phyloP scores from a whole-genome alignment of 2,888 invertebrate species.

The Heteromyza rotundicornis region DNA sequence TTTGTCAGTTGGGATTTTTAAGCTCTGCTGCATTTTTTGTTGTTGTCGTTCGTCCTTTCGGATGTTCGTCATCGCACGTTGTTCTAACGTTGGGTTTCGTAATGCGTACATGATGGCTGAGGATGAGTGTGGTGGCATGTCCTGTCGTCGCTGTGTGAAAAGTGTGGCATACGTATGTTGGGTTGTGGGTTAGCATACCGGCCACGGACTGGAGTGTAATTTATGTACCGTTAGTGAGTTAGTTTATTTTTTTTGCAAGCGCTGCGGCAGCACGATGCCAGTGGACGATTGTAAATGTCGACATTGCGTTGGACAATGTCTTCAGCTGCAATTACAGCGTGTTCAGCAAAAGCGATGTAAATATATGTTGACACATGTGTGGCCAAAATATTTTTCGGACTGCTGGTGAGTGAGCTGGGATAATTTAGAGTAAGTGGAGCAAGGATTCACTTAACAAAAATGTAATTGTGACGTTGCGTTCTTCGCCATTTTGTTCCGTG shows the following conservation, averaged over 20 bases:
- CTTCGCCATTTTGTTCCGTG: background rate
- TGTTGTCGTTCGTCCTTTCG: conserved; percentile 21
- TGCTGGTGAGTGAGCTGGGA: background rate
- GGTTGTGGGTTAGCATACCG: no score
- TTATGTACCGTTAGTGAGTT: conserved; percentile 52
- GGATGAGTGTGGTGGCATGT: background rate
- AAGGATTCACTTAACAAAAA: background rate
- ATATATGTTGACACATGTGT: conserved; percentile 50
- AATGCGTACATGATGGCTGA: background rate
- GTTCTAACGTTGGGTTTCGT: background rate
- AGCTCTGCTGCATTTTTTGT: conserved; percentile 19
- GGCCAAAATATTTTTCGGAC: conserved; percentile 16
- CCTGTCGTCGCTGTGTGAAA: conserved; percentile 51
- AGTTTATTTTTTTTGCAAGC: conserved; percentile 43
- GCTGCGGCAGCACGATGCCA: conserved; percentile 6
- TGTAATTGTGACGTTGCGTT: background rate
- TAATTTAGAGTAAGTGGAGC: no score
- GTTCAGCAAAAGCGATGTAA: conserved; percentile 46
- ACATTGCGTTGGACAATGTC: conserved; percentile 48
- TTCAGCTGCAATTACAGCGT: conserved; percentile 54
- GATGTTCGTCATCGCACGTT: background rate
- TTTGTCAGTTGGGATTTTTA: conserved; percentile 12
- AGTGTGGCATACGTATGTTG: conserved; percentile 48
- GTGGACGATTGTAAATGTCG: conserved; percentile 57
- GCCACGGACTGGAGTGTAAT: conserved; percentile 31